Evolutionary conservation across 2,113 vertebrate species (phyloP).

Genomic region (Lamprologus callipterus): DNA sequence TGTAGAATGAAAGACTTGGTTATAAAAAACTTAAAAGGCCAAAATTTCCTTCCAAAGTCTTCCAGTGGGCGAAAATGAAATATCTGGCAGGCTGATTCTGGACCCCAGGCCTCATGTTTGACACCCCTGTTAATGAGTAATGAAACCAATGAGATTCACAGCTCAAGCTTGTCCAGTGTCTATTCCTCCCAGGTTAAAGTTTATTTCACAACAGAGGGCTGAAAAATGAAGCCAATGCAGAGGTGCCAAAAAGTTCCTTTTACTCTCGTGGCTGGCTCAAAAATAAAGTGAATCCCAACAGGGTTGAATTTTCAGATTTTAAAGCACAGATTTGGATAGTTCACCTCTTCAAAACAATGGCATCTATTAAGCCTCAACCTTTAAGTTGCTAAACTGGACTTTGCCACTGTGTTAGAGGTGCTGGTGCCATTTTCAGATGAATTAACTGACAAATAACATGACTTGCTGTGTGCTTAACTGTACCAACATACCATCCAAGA

Average conservation of each 20-base stretch:
- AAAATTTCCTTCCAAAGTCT: background rate
- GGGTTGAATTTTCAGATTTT: background rate
- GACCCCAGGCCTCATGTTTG: background rate
- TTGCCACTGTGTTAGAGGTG: background rate
- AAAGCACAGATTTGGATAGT: background rate
- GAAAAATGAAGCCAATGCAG: background rate
- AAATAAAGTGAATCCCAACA: background rate
- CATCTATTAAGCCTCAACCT: background rate
- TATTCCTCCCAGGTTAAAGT: background rate
- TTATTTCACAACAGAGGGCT: background rate
- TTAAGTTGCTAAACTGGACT: background rate
- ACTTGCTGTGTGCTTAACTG: background rate
- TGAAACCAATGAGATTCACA: background rate
- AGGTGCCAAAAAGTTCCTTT: background rate
- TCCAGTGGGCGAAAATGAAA: background rate
- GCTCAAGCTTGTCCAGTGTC: background rate
- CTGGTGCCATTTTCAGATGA: background rate
- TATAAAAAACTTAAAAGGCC: accelerated
- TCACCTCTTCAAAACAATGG: background rate
- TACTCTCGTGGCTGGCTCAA: background rate
- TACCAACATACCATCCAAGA: background rate
- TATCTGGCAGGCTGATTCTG: background rate
- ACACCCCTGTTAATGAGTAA: background rate
- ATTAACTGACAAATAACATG: background rate
- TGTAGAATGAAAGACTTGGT: background rate